A percentile compares a stretch with the other conserved stretches of the same genome.
These are phyloP conservation scores for Theocolax elegans DNA, from an alignment of 1,140 invertebrate species.

Conservation along the genomic window DNA sequence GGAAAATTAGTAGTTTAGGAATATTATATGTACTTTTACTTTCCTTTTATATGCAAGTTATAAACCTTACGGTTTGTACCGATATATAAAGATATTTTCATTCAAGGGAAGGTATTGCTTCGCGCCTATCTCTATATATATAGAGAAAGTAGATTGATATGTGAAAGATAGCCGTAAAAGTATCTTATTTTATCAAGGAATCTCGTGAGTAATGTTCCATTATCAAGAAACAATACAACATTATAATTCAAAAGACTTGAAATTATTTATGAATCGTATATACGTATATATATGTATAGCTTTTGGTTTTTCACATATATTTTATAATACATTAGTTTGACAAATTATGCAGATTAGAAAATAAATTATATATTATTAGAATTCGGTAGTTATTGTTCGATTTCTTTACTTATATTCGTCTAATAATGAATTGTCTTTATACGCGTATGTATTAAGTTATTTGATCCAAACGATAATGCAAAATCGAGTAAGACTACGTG, in stretches of 20 bases:
- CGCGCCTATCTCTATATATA: too few relatives aligned
- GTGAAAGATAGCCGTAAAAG: slow-evolving; percentile 22
- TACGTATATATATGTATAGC: too few relatives aligned
- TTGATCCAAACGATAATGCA: too few relatives aligned
- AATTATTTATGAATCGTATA: slow-evolving; percentile 33
- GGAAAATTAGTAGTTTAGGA: slow-evolving; percentile 20
- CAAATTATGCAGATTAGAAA: slow-evolving; percentile 29
- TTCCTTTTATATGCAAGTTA: slow-evolving; percentile 11
- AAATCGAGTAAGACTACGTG: too few relatives aligned
- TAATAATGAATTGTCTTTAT: too few relatives aligned
- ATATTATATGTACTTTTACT: slow-evolving; percentile 32
- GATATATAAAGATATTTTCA: slow-evolving; percentile 34
- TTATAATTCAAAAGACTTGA: slow-evolving; percentile 7
- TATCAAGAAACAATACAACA: slow-evolving; percentile 36
- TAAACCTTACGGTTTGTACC: too few relatives aligned
- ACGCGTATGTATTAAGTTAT: too few relatives aligned
- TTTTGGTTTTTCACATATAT: too few relatives aligned
- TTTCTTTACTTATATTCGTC: not conserved
- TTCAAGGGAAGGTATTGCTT: not conserved
- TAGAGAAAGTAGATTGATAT: slow-evolving; percentile 41
- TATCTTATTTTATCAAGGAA: slow-evolving; percentile 22
- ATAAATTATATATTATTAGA: not conserved
- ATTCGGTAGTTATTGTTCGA: slow-evolving; percentile 4
- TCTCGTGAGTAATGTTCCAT: slow-evolving; percentile 33
- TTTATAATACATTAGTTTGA: not conserved